Evolutionary conservation across 2,113 vertebrate genomes (phyloP).

Genomic region (Progne subis): DNA sequence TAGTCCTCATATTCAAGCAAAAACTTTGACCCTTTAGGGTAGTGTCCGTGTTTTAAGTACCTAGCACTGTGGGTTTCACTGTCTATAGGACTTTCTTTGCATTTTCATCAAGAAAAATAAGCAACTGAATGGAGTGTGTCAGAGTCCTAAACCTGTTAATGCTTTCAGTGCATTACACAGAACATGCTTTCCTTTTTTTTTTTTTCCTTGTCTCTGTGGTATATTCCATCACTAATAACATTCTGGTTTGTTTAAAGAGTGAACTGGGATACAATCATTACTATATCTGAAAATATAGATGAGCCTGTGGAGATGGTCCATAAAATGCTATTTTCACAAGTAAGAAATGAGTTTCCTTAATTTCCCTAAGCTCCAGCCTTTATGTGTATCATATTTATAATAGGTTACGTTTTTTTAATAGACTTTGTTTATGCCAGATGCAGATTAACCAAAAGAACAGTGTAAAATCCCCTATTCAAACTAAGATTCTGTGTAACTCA

Average conservation of each 20-base stretch:
- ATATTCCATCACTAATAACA: neutral
- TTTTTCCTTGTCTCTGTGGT: neutral
- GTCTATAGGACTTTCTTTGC: neutral
- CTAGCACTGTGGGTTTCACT: neutral
- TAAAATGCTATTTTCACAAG: constrained; percentile 19
- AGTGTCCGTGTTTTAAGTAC: neutral
- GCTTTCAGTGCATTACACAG: neutral
- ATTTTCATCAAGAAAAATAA: neutral
- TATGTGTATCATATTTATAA: neutral
- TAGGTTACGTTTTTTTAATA: neutral
- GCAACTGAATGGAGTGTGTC: neutral
- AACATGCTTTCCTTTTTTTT: neutral
- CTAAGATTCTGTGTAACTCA: neutral
- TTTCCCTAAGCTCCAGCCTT: neutral
- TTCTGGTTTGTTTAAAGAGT: constrained; percentile 29
- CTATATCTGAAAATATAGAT: neutral
- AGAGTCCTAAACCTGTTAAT: neutral
- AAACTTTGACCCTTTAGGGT: neutral
- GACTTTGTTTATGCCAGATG: neutral
- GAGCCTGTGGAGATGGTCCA: neutral
- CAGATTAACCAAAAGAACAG: neutral
- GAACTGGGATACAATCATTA: neutral
- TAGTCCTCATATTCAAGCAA: neutral
- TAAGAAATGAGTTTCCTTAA: neutral
- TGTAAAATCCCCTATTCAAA: neutral